Conservation (phyloP, 2,888 invertebrate species). For the Polia nebulosa region DNA sequence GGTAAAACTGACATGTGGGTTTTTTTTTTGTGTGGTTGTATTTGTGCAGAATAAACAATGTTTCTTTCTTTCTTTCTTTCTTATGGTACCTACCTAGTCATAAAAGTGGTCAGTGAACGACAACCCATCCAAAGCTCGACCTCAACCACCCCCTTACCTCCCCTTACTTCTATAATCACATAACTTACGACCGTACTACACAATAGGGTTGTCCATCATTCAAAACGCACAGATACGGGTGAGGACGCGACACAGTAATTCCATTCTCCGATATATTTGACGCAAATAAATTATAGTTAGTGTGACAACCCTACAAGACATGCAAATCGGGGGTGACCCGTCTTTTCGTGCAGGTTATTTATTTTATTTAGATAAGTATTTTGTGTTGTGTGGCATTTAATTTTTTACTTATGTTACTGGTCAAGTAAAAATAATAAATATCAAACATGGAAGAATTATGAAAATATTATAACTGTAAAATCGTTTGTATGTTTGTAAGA, state of each 20-base stretch:
- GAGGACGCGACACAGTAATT: constrained; percentile 59
- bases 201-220: constrained; percentile 56
- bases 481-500: no score
- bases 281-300: constrained; percentile 68
- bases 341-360: constrained; percentile 58
- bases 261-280: constrained; percentile 67
- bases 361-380: constrained; percentile 48
- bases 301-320: constrained; percentile 56
- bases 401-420: background rate
- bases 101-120: background rate
- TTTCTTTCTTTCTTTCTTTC: background rate
- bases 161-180: constrained; percentile 36
- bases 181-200: constrained; percentile 43
- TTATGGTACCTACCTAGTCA: background rate
- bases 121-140: constrained; percentile 24
- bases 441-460: no score
- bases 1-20: background rate
- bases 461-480: no score
- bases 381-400: constrained; percentile 1
- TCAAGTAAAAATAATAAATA: no score
- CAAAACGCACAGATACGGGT: constrained; percentile 49
- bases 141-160: background rate
- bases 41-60: no score
- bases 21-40: no score
- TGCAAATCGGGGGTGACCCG: constrained; percentile 68